Evolutionary conservation across 2,888 invertebrate species (phyloP).

Genomic region (Nymphalis c-album): DNA sequence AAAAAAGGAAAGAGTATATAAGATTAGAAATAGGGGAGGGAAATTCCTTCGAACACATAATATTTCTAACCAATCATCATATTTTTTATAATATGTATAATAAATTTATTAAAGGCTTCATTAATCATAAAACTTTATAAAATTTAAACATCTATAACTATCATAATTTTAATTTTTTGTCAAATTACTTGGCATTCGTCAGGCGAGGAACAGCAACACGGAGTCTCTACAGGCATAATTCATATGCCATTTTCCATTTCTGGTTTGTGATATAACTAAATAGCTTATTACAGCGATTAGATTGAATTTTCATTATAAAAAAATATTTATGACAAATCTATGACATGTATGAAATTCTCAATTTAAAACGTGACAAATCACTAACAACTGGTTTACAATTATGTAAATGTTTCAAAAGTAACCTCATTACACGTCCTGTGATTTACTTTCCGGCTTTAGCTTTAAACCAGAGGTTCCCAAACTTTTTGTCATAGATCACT

Average conservation of each 20-base stretch:
- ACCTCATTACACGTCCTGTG: not conserved
- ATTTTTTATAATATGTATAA: too few species aligned
- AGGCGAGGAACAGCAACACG: constrained; percentile 30
- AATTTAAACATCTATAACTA: not conserved
- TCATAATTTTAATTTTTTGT: not conserved
- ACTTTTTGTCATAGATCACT: too few species aligned
- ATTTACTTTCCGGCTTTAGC: not conserved
- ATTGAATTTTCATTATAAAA: constrained; percentile 7
- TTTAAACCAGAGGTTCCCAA: too few species aligned
- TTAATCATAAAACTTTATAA: too few species aligned
- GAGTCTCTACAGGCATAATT: constrained; percentile 30
- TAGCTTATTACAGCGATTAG: constrained; percentile 46
- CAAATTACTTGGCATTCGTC: constrained; percentile 31
- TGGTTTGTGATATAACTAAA: constrained; percentile 46
- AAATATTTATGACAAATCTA: not conserved
- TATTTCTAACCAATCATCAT: too few species aligned
- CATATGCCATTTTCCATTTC: constrained; percentile 26
- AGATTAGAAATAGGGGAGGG: too few species aligned
- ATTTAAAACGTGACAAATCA: constrained; percentile 2
- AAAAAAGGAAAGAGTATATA: too few species aligned
- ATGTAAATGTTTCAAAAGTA: constrained; percentile 10
- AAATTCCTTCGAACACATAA: too few species aligned
- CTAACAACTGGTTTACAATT: not conserved
- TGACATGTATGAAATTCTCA: not conserved
- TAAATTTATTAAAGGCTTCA: too few species aligned